Evolutionary conservation across 2,888 invertebrate genomes (phyloP).

Genomic region (Leptopilina syphax): DNA sequence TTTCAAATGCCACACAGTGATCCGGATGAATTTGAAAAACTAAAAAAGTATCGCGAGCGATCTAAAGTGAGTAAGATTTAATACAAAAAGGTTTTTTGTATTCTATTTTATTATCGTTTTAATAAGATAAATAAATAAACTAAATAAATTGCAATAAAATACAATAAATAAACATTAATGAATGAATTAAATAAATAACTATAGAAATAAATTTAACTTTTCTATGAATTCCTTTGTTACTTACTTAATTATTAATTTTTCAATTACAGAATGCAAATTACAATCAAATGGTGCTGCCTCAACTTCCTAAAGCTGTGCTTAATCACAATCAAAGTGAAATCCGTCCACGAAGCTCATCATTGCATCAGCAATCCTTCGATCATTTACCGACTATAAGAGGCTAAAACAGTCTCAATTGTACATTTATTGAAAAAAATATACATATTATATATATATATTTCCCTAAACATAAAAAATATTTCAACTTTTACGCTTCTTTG

Average conservation of each 20-base stretch:
- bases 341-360: conserved; percentile 73
- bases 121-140: too few species aligned
- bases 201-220: too few species aligned
- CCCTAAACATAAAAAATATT: neutral
- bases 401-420: conserved; percentile 61
- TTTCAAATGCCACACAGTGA: conserved; percentile 88
- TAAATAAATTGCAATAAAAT: too few species aligned
- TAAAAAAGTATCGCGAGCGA: conserved; percentile 80
- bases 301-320: conserved; percentile 80
- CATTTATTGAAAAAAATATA: conserved; percentile 56
- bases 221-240: neutral
- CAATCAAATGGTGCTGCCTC: conserved; percentile 83
- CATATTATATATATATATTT: conserved; percentile 40
- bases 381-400: conserved; percentile 88
- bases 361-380: conserved; percentile 79
- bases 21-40: conserved; percentile 81
- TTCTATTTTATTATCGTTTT: too few species aligned
- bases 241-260: conserved; percentile 45
- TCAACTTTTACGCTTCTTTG: conserved; percentile 3
- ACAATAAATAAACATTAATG: too few species aligned
- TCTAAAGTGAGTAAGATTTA: conserved; percentile 79
- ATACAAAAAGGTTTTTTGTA: too few species aligned
- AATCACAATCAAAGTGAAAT: conserved; percentile 73
- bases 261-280: conserved; percentile 77
- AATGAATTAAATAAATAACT: too few species aligned